phyloP scores from a whole-genome alignment of 1,140 invertebrate species.

The Caenorhabditis elegans region DNA sequence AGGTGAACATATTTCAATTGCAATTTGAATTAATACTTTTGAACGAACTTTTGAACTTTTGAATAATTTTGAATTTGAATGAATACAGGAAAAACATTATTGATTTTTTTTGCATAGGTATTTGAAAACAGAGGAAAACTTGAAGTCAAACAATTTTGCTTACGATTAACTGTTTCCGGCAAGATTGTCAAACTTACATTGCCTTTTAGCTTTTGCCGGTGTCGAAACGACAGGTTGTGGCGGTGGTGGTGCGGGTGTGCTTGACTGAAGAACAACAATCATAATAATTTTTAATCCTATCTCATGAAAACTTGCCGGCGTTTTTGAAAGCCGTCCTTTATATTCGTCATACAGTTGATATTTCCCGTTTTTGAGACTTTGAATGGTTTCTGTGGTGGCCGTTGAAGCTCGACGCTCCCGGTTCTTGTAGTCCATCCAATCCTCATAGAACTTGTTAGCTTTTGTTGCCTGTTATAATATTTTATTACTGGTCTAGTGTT shows the following conservation, averaged over 20 bases:
- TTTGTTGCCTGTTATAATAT: neutral
- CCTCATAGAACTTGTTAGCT: slow-evolving; percentile 11
- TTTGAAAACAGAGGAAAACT: no score
- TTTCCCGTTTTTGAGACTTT: slow-evolving; percentile 27
- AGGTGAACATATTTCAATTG: no score
- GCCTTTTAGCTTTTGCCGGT: neutral
- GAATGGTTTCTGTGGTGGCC: neutral
- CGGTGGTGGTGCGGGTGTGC: neutral
- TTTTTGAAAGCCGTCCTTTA: slow-evolving; percentile 25
- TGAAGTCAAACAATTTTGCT: no score
- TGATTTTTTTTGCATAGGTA: no score
- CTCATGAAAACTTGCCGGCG: slow-evolving; percentile 23
- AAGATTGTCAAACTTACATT: no score
- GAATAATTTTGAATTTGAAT: no score
- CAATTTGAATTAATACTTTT: no score
- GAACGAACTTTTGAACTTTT: no score
- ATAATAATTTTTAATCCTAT: slow-evolving; percentile 27
- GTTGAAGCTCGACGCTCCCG: slow-evolving; percentile 19
- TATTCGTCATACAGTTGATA: slow-evolving; percentile 32
- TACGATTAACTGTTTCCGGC: no score
- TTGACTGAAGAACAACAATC: slow-evolving; percentile 27
- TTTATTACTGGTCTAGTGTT: neutral
- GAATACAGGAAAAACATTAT: no score
- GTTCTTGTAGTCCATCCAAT: slow-evolving; percentile 38
- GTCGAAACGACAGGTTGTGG: slow-evolving; percentile 4